phyloP scores from a whole-genome alignment of 2,113 vertebrate genomes.

The Mystacornis crossleyi region DNA sequence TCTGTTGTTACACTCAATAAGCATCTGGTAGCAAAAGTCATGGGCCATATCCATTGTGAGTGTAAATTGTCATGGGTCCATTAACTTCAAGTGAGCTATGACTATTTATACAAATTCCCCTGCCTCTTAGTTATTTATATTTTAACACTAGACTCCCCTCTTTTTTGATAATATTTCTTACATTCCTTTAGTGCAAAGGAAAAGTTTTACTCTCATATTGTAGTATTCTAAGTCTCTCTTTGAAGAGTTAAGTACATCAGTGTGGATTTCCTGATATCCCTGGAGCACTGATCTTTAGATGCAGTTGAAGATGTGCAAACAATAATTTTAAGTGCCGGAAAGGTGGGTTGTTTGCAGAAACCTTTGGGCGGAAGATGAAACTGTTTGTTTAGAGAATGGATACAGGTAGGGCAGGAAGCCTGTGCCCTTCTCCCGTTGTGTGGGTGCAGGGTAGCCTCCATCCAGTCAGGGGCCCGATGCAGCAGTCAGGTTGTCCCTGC shows the following conservation, averaged over 20 bases:
- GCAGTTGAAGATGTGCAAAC: neutral
- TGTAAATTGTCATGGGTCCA: slow-evolving; percentile 30
- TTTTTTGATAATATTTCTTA: neutral
- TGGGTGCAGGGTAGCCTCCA: neutral
- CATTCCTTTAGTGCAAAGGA: neutral
- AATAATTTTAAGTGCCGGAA: neutral
- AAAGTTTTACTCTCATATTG: neutral
- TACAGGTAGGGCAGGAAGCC: neutral
- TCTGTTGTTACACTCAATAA: neutral
- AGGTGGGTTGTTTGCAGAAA: neutral
- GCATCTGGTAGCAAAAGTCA: neutral
- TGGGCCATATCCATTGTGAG: neutral
- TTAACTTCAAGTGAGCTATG: slow-evolving; percentile 46
- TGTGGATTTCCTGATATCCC: neutral
- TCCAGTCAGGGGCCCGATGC: neutral
- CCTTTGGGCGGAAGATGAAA: neutral
- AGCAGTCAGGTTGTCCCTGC: neutral
- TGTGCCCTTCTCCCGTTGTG: rapidly evolving
- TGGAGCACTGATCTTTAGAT: neutral
- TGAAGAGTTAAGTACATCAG: neutral
- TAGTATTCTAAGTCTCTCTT: neutral
- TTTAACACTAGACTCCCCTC: neutral
- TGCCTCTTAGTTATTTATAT: neutral
- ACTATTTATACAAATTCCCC: slow-evolving; percentile 15
- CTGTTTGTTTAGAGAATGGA: neutral